Percentiles rank a stretch among this genome's conserved stretches.
Evolutionary conservation across 1,140 invertebrate species (phyloP).

Genomic region (Cardiocondyla obscurior): DNA sequence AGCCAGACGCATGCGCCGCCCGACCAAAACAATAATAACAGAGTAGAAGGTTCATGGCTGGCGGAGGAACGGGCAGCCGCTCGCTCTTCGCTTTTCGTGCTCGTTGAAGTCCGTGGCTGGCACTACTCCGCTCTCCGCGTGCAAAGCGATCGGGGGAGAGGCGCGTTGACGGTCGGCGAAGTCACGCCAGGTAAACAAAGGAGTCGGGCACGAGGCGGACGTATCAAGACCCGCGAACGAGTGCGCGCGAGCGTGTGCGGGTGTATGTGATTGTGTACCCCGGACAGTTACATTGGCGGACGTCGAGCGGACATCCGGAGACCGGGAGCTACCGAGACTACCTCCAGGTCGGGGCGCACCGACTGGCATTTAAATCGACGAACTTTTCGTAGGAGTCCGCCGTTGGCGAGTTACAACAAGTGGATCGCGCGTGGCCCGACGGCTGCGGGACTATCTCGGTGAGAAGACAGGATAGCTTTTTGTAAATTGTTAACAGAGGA

Average conservation of each 20-base stretch:
- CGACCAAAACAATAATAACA: slow-evolving; percentile 83
- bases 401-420: not conserved
- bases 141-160: not conserved
- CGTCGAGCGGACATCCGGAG: no score
- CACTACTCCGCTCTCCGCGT: not conserved
- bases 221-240: not conserved
- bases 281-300: no score
- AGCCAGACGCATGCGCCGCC: slow-evolving; percentile 78
- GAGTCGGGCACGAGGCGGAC: not conserved
- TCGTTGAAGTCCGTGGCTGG: slow-evolving; percentile 20
- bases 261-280: no score
- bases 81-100: slow-evolving; percentile 43
- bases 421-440: not conserved
- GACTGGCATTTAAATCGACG: not conserved
- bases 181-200: not conserved
- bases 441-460: slow-evolving; percentile 4
- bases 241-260: not conserved
- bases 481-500: no score
- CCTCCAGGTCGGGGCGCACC: not conserved
- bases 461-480: not conserved
- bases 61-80: slow-evolving; percentile 64
- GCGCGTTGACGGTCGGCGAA: not conserved
- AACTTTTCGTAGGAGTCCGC: no score
- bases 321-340: not conserved
- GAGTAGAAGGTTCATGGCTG: slow-evolving; percentile 82